Evolutionary conservation across 2,797 vertebrate species (phyloP).

Genomic region (Tachyglossus aculeatus): DNA sequence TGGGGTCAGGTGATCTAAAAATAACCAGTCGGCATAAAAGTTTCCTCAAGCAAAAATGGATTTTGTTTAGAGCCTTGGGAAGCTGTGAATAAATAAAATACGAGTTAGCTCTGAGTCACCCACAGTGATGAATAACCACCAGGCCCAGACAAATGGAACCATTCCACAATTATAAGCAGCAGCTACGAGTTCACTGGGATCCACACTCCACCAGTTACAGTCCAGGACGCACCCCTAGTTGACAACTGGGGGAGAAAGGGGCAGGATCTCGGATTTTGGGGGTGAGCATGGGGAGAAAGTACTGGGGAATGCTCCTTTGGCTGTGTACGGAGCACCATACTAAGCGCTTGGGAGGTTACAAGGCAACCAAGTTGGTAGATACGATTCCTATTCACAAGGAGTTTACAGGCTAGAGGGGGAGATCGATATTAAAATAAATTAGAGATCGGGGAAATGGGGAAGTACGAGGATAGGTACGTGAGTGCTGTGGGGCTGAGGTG

Average conservation of each 20-base stretch:
- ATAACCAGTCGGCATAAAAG: conserved; percentile 9
- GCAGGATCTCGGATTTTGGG: no score
- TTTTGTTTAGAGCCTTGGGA: conserved; percentile 24
- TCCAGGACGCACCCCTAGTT: conserved; percentile 21
- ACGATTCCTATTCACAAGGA: no score
- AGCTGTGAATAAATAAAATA: conserved; percentile 30
- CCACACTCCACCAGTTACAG: conserved; percentile 42
- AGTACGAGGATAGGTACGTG: no score
- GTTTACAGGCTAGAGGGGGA: no score
- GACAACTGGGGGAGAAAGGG: neutral
- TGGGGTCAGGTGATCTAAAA: conserved; percentile 11
- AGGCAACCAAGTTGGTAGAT: no score
- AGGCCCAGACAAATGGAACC: conserved; percentile 35
- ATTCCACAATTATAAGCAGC: conserved; percentile 44
- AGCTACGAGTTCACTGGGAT: conserved; percentile 40
- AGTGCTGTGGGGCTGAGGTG: no score
- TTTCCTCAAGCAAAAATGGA: conserved; percentile 11
- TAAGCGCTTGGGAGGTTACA: no score
- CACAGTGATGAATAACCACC: conserved; percentile 17
- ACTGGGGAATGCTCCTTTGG: no score
- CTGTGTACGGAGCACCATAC: no score
- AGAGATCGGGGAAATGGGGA: no score
- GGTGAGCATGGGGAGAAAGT: no score
- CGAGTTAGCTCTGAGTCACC: conserved; percentile 32
- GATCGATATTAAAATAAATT: no score